A percentile compares a stretch with the other conserved stretches of the same genome.
Evolutionary conservation across 2,797 vertebrate species (phyloP).

Genomic region (Lagodon rhomboides): DNA sequence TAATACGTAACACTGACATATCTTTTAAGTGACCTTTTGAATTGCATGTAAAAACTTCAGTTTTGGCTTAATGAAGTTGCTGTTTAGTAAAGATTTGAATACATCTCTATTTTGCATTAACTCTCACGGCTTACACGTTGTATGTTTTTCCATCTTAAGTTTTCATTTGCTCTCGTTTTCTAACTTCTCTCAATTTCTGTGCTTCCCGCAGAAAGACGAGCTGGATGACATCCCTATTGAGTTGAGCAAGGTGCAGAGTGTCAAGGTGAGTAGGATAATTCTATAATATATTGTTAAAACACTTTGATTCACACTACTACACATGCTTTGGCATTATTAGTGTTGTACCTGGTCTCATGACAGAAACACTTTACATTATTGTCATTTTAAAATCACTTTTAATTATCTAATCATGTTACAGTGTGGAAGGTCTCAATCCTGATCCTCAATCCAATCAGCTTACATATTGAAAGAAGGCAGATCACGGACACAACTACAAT

Average conservation of each 20-base stretch:
- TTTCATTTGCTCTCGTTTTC: neutral
- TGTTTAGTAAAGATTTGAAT: too few species aligned
- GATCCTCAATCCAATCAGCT: too few species aligned
- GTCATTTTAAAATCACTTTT: neutral
- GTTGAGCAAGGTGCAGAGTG: constrained; percentile 97
- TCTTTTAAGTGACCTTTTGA: too few species aligned
- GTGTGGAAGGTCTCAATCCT: neutral
- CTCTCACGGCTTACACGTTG: too few species aligned
- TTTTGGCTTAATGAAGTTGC: too few species aligned
- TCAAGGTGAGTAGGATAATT: constrained; percentile 81
- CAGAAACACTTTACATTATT: neutral
- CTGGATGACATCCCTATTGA: constrained; percentile 93
- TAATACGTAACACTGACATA: too few species aligned
- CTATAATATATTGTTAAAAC: neutral
- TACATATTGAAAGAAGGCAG: constrained; percentile 1
- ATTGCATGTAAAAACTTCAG: too few species aligned
- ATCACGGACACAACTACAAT: neutral
- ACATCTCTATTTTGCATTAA: too few species aligned
- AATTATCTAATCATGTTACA: neutral
- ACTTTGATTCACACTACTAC: neutral
- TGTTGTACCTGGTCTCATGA: neutral
- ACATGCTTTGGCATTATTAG: neutral
- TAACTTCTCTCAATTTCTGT: constrained; percentile 14
- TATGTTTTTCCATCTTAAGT: neutral
- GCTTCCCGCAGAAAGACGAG: constrained; percentile 90